A percentile compares a stretch with the other conserved stretches of the same genome.
Conservation (phyloP, 2,888 invertebrate genomes). For the Drosophila siamana region DNA sequence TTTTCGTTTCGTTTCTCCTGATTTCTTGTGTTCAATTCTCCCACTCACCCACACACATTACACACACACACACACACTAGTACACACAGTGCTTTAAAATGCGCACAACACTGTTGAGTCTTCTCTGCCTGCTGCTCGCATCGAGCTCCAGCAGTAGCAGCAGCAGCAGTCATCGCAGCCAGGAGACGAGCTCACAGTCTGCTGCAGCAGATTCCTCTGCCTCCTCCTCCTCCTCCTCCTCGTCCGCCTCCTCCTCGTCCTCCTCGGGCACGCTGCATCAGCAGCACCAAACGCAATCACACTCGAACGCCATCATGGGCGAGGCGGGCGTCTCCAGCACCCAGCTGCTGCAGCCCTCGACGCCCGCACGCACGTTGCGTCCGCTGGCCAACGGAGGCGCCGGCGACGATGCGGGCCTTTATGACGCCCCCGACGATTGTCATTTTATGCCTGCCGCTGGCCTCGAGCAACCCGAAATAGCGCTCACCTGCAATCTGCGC, state of each 20-base stretch:
- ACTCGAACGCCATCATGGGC: slow-evolving; percentile 83
- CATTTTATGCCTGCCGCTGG: slow-evolving; percentile 83
- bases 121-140: slow-evolving; percentile 33
- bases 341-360: slow-evolving; percentile 71
- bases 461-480: slow-evolving; percentile 88
- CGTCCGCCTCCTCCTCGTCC: background rate
- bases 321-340: slow-evolving; percentile 80
- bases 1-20: slow-evolving; percentile 60
- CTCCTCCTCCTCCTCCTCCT: slow-evolving; percentile 14
- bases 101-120: slow-evolving; percentile 10
- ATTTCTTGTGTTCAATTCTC: slow-evolving; percentile 21
- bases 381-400: slow-evolving; percentile 46
- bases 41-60: too few species aligned
- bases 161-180: slow-evolving; percentile 34
- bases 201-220: slow-evolving; percentile 43
- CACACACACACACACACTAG: slow-evolving; percentile 6
- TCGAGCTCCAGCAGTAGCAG: slow-evolving; percentile 29
- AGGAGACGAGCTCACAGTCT: slow-evolving; percentile 22
- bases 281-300: slow-evolving; percentile 66
- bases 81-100: slow-evolving; percentile 24
- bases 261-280: background rate
- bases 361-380: slow-evolving; percentile 61
- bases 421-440: slow-evolving; percentile 95
- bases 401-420: slow-evolving; percentile 82
- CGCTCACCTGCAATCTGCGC: slow-evolving; percentile 91